phyloP scores from a whole-genome alignment of 2,888 invertebrate genomes.

The Euclidia mi region DNA sequence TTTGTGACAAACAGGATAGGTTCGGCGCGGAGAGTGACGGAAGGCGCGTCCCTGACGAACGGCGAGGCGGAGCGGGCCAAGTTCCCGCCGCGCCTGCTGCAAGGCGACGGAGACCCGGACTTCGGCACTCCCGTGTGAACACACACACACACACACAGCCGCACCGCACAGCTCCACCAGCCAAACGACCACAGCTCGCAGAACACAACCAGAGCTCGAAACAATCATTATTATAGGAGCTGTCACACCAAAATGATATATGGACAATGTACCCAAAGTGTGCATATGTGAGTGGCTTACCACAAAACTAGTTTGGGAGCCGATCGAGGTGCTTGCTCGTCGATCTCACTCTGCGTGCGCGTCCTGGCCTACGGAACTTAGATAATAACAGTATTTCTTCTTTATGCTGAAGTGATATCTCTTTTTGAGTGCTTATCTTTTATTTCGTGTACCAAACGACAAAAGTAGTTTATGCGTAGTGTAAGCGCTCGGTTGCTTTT shows the following conservation, averaged over 20 bases:
- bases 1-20: conserved; percentile 76
- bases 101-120: conserved; percentile 92
- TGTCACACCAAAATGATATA: neutral
- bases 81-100: conserved; percentile 66
- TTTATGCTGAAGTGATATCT: conserved; percentile 37
- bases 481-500: conserved; percentile 48
- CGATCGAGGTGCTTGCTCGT: conserved; percentile 37
- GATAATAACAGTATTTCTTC: conserved; percentile 40
- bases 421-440: conserved; percentile 40
- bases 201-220: too few species aligned
- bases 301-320: conserved; percentile 7
- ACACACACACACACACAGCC: neutral
- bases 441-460: conserved; percentile 29
- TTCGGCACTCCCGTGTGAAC: conserved; percentile 92
- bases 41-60: conserved; percentile 63
- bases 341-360: conserved; percentile 45
- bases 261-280: neutral
- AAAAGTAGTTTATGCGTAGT: conserved; percentile 39
- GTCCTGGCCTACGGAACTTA: conserved; percentile 51
- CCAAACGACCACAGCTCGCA: conserved; percentile 7
- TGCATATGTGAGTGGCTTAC: conserved; percentile 3
- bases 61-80: conserved; percentile 62
- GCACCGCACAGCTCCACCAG: conserved; percentile 9
- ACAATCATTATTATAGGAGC: too few species aligned
- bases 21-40: conserved; percentile 80